phyloP scores from a whole-genome alignment of 2,888 invertebrate genomes.

The Cartodere bifasciata region DNA sequence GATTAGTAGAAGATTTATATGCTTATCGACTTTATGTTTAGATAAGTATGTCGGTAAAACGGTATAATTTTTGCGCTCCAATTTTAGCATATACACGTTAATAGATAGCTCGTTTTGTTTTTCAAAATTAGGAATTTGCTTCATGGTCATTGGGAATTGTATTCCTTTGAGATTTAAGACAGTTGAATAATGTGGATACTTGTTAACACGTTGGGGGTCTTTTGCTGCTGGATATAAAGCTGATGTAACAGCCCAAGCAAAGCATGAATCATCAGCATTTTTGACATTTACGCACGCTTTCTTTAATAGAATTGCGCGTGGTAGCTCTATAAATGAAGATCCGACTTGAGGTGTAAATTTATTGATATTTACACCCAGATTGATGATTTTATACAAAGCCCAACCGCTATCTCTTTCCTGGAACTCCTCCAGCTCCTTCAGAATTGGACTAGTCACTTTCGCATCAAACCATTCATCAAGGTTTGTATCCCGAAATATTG shows the following conservation, averaged over 20 bases:
- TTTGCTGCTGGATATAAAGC: conserved; percentile 3
- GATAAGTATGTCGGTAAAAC: conserved; percentile 1
- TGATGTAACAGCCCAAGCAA: conserved; percentile 14
- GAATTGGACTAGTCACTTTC: conserved; percentile 12
- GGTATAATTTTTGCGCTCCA: neutral
- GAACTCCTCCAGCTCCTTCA: conserved; percentile 17
- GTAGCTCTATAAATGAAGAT: conserved; percentile 13
- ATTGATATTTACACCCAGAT: conserved; percentile 14
- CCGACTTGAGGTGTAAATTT: conserved; percentile 7
- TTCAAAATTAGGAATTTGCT: conserved; percentile 9
- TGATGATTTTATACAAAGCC: conserved; percentile 15
- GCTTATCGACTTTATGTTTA: conserved; percentile 5
- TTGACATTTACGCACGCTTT: conserved; percentile 15
- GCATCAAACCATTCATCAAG: conserved; percentile 14
- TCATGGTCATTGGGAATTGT: conserved; percentile 8
- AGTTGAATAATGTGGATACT: conserved; percentile 1
- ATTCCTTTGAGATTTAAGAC: conserved; percentile 4
- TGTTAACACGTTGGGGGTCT: conserved; percentile 5
- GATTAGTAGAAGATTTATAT: conserved; percentile 9
- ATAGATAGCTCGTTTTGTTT: conserved; percentile 10
- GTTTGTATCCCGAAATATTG: conserved; percentile 2
- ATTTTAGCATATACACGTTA: conserved; percentile 10
- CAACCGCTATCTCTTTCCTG: conserved; percentile 18
- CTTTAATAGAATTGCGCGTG: conserved; percentile 11
- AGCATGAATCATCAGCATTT: conserved; percentile 17